Base-by-base conservation (phyloP, 2,797 vertebrate genomes). In the Sebastolobus alascanus region DNA sequence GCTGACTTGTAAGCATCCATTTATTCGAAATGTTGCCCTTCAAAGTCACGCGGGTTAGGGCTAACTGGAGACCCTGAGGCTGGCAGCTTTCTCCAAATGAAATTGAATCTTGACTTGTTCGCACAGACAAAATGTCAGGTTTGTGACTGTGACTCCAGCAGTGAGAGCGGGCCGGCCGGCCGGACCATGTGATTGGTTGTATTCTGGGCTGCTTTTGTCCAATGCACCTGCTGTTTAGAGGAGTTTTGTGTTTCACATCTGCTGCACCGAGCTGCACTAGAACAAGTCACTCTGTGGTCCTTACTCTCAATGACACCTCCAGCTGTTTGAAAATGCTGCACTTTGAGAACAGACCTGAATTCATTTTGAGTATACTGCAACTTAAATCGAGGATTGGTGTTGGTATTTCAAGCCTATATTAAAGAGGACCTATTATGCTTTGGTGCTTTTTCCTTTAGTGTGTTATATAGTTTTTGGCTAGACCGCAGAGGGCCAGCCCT, bases 21-120 rank as follows among this genome's bases (percentile, higher is more conserved):
- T 77, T 68, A 82, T 87, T 66, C 75, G 40, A 80, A 84, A 68
- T 56, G 10, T 67, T 60, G 37, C 56, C 56, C 64, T 64, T 31
- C 54, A 4, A 59, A 78, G 52, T 61, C 20, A 38, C 25, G 9
- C 59, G 67, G 40, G 75, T 79, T 27, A 61, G 59, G 37, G 56
- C 40, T 52, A 29, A 66, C 60, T 27, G 31, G 50, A 56, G 72
- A 61, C 67, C 27, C 31, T 12, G 6, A 4, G 22, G 37, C 67
- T 63, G 58, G 56, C 63, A 27, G n/a, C 73, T 40, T 65, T 54
- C 37, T 68, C 54, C 68, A 79, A 68, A 72, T 68, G 6, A 73
- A 83, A 76, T 75, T 40, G 29, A 33, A 59, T 68, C 68, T 50
- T 16, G 43, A 73, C 18, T 69, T 43, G 18, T 66, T 61, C 29